Percentiles rank a stretch among this genome's conserved stretches.
Evolutionary conservation across 2,797 vertebrate species (phyloP).

Genomic region (Karalla daura): DNA sequence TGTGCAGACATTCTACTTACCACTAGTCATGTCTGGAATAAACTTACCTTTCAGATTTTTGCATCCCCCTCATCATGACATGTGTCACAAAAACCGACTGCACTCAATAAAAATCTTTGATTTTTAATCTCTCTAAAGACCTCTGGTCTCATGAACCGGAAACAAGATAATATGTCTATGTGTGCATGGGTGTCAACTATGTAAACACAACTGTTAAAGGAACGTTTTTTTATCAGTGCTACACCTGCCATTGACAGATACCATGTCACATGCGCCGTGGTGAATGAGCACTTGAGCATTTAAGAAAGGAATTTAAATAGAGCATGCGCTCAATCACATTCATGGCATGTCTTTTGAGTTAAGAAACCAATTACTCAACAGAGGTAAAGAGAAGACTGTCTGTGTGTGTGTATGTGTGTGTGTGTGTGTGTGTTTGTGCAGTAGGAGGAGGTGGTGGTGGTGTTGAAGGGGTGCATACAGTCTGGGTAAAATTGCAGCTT

Average conservation of each 20-base stretch:
- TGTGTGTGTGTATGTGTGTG: too few species aligned
- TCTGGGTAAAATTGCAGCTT: neutral
- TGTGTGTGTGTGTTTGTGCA: too few species aligned
- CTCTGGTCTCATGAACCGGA: constrained; percentile 44
- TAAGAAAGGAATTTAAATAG: constrained; percentile 10
- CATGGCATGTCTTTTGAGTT: neutral
- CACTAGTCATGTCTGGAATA: constrained; percentile 52
- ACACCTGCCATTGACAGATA: constrained; percentile 66
- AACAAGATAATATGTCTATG: constrained; percentile 45
- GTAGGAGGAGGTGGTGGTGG: neutral
- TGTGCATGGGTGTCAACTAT: constrained; percentile 63
- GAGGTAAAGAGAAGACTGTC: neutral
- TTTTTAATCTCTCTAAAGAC: constrained; percentile 28
- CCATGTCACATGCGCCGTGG: constrained; percentile 20
- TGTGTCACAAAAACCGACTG: neutral
- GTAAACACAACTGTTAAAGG: constrained; percentile 61
- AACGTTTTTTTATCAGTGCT: constrained; percentile 58
- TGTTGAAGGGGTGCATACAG: neutral
- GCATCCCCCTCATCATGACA: neutral
- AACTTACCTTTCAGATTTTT: constrained; percentile 22
- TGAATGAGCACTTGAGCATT: constrained; percentile 13
- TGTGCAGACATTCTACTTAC: constrained; percentile 32
- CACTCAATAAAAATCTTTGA: constrained; percentile 26
- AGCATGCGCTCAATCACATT: neutral
- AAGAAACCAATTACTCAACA: neutral